Base-by-base conservation (phyloP, 2,888 invertebrate genomes). In the Eupithecia dodoneata region DNA sequence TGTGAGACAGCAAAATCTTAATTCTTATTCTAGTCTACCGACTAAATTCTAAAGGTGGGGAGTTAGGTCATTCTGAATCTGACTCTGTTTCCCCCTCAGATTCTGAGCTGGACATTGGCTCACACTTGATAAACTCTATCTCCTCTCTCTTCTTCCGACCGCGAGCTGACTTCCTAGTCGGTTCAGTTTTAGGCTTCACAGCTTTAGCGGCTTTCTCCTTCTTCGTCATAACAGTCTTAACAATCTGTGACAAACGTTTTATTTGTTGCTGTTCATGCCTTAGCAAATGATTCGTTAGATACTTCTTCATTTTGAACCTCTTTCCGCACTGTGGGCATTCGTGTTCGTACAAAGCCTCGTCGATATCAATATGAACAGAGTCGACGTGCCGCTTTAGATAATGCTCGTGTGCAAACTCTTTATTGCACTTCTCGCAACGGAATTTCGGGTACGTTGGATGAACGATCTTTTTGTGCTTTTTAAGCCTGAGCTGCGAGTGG, bases 101-200 rank as follows among this genome's bases (percentile, higher is more conserved):
- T 3, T 92, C 92, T 0, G 93, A 89, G 75, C 92, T 93, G 0
- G 93, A 91, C 0, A 94, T 90, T 0, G 94, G 94, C 73, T 95
- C 94, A 73, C 94, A 95, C 74, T 95, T 95, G 0, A 95, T 94
- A 47, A 95, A 94, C 85, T 94, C 94, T 6, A 95, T 93, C 79
- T 94, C 93, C 0, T 88, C 92, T 0, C 85, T 80, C 77, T 89
- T 89, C 75, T 85, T 87, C 2, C 89, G 88, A 9, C 67, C 67
- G 45, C 67, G 67, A 1, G 67, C 44, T 15, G 89, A 80, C 47
- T 70, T 70, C 0, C 89, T 89, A 9, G 87, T 81, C 76, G 87
- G 71, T 88, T 88, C 4, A 47, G 12, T 4, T 70, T 69, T 69
- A 6, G 78, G 69, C n/a, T 83, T 82, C 30, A 0, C 30, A 12